A percentile compares a stretch with the other conserved stretches of the same genome.
Conservation (phyloP, 2,113 vertebrate species). For the Eudyptes chrysolophus region DNA sequence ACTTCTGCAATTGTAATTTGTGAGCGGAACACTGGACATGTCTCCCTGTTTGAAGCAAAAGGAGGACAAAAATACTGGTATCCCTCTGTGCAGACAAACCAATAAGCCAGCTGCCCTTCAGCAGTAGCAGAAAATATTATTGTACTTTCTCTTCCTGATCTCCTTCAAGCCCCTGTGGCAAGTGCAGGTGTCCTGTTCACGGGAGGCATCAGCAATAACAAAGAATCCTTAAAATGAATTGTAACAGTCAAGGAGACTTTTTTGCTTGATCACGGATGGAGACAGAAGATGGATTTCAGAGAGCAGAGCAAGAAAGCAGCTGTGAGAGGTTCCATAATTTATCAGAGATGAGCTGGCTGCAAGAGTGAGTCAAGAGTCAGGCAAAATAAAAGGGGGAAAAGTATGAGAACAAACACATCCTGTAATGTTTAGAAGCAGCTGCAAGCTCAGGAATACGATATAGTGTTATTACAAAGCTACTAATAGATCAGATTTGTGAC, state of each 20-base stretch:
- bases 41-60: background rate
- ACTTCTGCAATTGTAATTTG: background rate
- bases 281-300: background rate
- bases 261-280: background rate
- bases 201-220: background rate
- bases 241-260: background rate
- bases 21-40: background rate
- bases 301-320: background rate
- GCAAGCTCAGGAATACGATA: background rate
- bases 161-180: background rate
- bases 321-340: background rate
- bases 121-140: background rate
- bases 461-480: background rate
- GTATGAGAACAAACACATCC: conserved; percentile 7
- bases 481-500: background rate
- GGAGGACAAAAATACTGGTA: background rate
- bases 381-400: conserved; percentile 13
- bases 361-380: background rate
- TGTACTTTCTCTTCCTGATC: background rate
- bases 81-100: background rate
- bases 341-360: background rate
- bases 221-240: conserved; percentile 14
- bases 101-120: background rate
- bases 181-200: background rate
- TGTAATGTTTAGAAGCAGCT: background rate